Conservation (phyloP, 2,888 invertebrate genomes). For the Diaprepes abbreviatus region DNA sequence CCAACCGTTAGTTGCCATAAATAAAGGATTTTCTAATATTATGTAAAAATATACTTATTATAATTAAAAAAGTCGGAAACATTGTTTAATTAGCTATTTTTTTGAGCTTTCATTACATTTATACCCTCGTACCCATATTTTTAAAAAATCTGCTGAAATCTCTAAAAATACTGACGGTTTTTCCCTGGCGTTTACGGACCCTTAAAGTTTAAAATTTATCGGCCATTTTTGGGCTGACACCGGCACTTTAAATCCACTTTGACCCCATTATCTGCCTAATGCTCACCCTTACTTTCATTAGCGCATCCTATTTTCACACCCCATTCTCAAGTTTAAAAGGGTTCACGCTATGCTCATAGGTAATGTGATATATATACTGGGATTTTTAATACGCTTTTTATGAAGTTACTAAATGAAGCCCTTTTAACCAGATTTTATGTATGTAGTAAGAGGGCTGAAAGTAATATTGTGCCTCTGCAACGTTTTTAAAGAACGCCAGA, state of each 20-base stretch:
- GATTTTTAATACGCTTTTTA: conserved; percentile 22
- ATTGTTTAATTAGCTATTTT: no score
- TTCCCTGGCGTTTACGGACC: conserved; percentile 29
- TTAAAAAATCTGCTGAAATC: conserved; percentile 33
- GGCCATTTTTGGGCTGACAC: conserved; percentile 47
- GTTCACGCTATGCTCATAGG: conserved; percentile 40
- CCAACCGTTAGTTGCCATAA: no score
- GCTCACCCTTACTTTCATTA: conserved; percentile 52
- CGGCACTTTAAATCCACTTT: conserved; percentile 49
- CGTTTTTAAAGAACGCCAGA: neutral
- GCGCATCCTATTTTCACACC: conserved; percentile 49
- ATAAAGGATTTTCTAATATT: no score
- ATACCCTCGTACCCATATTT: neutral
- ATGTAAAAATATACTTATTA: no score
- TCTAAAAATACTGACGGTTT: conserved; percentile 33
- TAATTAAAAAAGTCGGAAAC: no score
- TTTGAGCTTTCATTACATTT: neutral
- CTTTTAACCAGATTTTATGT: conserved; percentile 7
- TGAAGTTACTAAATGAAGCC: conserved; percentile 2
- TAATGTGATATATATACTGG: conserved; percentile 37
- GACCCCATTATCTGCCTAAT: conserved; percentile 51
- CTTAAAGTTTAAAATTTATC: conserved; percentile 47
- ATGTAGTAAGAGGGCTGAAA: neutral
- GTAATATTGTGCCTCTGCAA: neutral
- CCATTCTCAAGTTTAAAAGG: conserved; percentile 46